Percentiles rank a stretch among this genome's conserved stretches.
These are phyloP conservation scores for Aphelinus certus DNA, from an alignment of 1,140 invertebrate genomes.

Conservation along the genomic window DNA sequence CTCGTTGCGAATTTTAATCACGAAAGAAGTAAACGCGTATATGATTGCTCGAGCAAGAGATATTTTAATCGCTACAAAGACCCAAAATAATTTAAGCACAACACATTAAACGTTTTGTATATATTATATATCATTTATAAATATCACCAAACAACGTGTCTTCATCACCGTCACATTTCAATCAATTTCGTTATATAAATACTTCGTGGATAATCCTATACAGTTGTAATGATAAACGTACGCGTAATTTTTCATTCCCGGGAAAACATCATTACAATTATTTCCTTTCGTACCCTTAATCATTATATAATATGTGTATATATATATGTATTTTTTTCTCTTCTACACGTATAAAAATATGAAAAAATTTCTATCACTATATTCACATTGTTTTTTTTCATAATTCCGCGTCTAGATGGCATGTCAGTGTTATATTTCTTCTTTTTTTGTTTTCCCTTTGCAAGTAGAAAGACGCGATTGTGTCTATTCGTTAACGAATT, in stretches of 20 bases:
- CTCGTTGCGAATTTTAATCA: constrained; percentile 6
- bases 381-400: constrained; percentile 35
- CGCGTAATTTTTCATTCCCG: background rate
- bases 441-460: background rate
- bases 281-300: constrained; percentile 21
- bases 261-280: constrained; percentile 3
- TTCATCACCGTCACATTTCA: background rate
- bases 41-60: constrained; percentile 2
- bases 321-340: no score
- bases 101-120: constrained; percentile 1
- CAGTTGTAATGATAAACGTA: constrained; percentile 8
- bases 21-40: background rate
- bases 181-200: constrained; percentile 16
- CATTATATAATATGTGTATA: background rate
- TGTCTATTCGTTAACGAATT: constrained; percentile 33
- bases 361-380: constrained; percentile 38
- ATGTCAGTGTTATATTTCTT: constrained; percentile 24
- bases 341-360: constrained; percentile 31
- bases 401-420: constrained; percentile 38
- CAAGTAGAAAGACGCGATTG: constrained; percentile 35
- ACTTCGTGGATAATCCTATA: constrained; percentile 20
- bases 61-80: constrained; percentile 4
- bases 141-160: constrained; percentile 26
- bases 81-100: constrained; percentile 29
- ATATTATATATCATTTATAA: constrained; percentile 8